These are phyloP conservation scores for Pristionchus arcanus DNA, from an alignment of 2,888 invertebrate genomes.

Conservation along the genomic window DNA sequence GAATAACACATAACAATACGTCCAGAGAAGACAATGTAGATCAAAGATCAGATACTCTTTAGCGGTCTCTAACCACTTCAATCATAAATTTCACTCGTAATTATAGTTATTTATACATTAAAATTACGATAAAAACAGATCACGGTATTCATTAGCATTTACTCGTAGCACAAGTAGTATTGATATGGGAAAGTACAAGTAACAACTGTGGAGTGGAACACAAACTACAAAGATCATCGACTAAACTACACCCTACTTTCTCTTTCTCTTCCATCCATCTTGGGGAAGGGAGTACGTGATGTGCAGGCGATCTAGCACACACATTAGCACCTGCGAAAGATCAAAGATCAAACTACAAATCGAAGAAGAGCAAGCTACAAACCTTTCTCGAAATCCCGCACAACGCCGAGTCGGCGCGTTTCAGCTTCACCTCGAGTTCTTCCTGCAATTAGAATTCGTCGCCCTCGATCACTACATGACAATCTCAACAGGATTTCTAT, in stretches of 20 bases:
- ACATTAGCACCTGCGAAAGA: constrained; percentile 50
- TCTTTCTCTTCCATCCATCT: constrained; percentile 52
- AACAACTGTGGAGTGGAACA: neutral
- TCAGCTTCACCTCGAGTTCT: constrained; percentile 63
- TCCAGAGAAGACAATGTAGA: neutral
- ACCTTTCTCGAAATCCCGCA: constrained; percentile 64
- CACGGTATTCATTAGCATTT: constrained; percentile 8
- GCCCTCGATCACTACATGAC: neutral
- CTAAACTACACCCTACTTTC: constrained; percentile 14
- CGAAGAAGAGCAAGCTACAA: neutral
- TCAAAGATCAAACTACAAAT: neutral
- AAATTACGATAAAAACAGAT: neutral
- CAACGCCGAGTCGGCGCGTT: constrained; percentile 61
- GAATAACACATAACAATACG: neutral
- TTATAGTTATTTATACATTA: constrained; percentile 22
- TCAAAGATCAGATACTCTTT: constrained; percentile 5
- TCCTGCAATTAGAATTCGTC: constrained; percentile 60
- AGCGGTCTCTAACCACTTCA: neutral
- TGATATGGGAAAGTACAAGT: constrained; percentile 23
- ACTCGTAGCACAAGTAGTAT: constrained; percentile 19
- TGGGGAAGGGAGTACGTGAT: constrained; percentile 54
- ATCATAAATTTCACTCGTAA: neutral
- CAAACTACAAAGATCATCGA: constrained; percentile 34
- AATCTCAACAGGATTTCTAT: neutral
- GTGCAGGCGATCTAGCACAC: constrained; percentile 55